These are phyloP conservation scores for Rhizomys pruinosus DNA, from an alignment of 2,113 vertebrate genomes.

Conservation along the genomic window DNA sequence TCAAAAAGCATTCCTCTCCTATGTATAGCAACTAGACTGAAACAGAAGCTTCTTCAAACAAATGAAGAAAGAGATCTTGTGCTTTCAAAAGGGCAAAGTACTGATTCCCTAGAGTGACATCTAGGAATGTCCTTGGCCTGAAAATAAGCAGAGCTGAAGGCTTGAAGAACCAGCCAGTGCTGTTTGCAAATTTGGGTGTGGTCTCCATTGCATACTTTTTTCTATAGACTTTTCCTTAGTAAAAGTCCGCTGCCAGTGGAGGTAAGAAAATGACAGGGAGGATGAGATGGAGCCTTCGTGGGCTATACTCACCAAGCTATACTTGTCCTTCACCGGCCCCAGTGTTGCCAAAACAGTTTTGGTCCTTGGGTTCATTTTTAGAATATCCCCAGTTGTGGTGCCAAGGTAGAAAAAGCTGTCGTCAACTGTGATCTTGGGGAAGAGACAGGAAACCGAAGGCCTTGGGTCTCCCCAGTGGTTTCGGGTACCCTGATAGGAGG, in stretches of 20 bases:
- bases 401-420: constrained; percentile 91
- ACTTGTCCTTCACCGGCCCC: constrained; percentile 89
- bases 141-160: not conserved
- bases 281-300: not conserved
- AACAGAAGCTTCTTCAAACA: not conserved
- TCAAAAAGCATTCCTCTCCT: not conserved
- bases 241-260: no score
- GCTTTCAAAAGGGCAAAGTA: not conserved
- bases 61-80: not conserved
- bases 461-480: not conserved
- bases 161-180: not conserved
- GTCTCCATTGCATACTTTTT: no score
- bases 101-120: not conserved
- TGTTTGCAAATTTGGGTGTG: not conserved
- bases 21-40: not conserved
- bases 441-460: not conserved
- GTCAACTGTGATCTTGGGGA: constrained; percentile 87
- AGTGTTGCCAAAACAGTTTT: constrained; percentile 84
- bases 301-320: constrained; percentile 86
- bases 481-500: not conserved
- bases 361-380: constrained; percentile 88
- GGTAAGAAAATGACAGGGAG: not conserved
- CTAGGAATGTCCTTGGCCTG: not conserved
- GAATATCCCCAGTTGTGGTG: constrained; percentile 92
- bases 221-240: no score